Conservation (phyloP, 2,888 invertebrate species). For the Nephrocerus scutellatus region DNA sequence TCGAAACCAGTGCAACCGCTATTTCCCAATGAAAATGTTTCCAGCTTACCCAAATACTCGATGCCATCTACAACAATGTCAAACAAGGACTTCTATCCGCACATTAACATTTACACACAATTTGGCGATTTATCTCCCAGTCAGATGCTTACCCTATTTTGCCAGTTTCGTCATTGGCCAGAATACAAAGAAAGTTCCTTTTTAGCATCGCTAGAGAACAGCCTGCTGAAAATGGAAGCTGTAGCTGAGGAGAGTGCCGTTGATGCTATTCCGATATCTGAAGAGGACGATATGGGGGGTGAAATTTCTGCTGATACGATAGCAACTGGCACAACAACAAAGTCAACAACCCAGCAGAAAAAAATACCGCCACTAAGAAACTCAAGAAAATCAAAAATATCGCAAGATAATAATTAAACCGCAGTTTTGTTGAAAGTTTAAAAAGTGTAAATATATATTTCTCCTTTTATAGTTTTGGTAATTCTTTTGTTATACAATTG, state of each 20-base stretch:
- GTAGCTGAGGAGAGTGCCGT: conserved; percentile 36
- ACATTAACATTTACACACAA: conserved; percentile 64
- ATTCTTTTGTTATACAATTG: neutral
- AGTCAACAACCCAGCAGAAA: conserved; percentile 17
- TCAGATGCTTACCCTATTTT: conserved; percentile 60
- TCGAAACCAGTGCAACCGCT: conserved; percentile 16
- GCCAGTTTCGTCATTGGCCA: conserved; percentile 54
- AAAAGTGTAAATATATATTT: neutral
- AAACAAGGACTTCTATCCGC: conserved; percentile 43
- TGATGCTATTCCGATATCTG: conserved; percentile 30
- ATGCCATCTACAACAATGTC: conserved; percentile 34
- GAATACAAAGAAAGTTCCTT: conserved; percentile 61
- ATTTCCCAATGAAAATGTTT: conserved; percentile 25
- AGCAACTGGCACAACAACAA: conserved; percentile 5
- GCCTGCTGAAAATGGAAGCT: conserved; percentile 50
- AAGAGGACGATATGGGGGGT: conserved; percentile 35
- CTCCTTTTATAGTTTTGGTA: conserved; percentile 1
- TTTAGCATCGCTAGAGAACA: conserved; percentile 58
- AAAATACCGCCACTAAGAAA: conserved; percentile 2
- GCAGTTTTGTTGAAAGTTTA: neutral
- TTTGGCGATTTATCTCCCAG: conserved; percentile 61
- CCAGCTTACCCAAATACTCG: conserved; percentile 34
- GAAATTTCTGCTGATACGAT: conserved; percentile 12
- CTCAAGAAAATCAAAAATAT: neutral
- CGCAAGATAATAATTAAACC: conserved; percentile 3